Conservation (phyloP, 2,888 invertebrate genomes). For the Pemphredon lugubris region DNA sequence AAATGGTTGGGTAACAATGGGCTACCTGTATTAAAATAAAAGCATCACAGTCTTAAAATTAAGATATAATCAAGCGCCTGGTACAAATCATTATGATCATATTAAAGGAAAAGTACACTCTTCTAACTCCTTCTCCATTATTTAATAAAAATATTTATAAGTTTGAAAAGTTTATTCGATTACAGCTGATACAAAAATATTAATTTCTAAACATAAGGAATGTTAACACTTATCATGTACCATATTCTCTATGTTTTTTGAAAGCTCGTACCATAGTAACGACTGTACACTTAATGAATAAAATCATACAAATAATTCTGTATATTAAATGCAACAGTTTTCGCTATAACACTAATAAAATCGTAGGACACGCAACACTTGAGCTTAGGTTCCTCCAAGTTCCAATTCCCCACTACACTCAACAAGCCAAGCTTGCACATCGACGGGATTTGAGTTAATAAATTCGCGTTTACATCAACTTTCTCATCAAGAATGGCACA, state of each 20-base stretch:
- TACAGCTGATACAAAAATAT: too few relatives aligned
- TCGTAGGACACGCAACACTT: conserved; percentile 93
- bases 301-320: conserved; percentile 90
- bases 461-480: conserved; percentile 91
- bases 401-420: conserved; percentile 86
- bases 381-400: conserved; percentile 91
- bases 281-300: conserved; percentile 78
- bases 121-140: too few relatives aligned
- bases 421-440: conserved; percentile 92
- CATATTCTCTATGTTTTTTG: too few relatives aligned
- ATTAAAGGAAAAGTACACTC: too few relatives aligned
- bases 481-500: conserved; percentile 93
- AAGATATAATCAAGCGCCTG: too few relatives aligned
- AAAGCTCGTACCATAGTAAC: too few relatives aligned
- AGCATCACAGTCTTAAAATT: too few relatives aligned
- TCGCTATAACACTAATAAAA: conserved; percentile 89
- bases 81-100: too few relatives aligned
- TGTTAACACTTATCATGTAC: too few relatives aligned
- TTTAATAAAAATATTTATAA: too few relatives aligned
- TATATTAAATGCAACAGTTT: conserved; percentile 89
- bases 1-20: conserved; percentile 93
- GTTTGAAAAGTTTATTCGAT: too few relatives aligned
- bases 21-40: conserved; percentile 85
- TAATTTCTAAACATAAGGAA: not conserved
- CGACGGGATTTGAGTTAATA: conserved; percentile 93